Evolutionary conservation across 2,113 vertebrate species (phyloP).

Genomic region (Dicentrarchus labrax): DNA sequence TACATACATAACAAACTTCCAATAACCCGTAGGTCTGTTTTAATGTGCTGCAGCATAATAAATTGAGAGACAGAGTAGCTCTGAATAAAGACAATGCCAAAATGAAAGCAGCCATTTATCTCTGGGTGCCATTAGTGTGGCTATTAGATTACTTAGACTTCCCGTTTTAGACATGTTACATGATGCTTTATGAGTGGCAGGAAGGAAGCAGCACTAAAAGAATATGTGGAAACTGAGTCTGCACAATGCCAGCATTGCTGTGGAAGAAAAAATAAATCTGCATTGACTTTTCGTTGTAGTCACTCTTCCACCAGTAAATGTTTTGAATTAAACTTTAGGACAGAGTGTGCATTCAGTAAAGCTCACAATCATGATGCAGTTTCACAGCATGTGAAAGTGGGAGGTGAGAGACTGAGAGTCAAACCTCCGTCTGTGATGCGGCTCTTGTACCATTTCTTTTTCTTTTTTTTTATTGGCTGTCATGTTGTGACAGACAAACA

Average conservation of each 20-base stretch:
- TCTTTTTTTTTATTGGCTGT: constrained; percentile 29
- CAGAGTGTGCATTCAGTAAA: constrained; percentile 22
- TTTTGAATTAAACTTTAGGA: constrained; percentile 3
- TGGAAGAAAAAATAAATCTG: background rate
- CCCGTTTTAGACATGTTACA: constrained; percentile 53
- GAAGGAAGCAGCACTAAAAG: constrained; percentile 4
- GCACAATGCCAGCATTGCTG: background rate
- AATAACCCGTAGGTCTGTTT: constrained; percentile 1
- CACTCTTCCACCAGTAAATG: background rate
- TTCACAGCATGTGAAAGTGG: constrained; percentile 66
- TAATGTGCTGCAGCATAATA: background rate
- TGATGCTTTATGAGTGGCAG: constrained; percentile 35
- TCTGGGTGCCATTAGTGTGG: constrained; percentile 32
- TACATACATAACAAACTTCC: background rate
- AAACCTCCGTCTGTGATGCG: constrained; percentile 61
- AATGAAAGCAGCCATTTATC: constrained; percentile 47
- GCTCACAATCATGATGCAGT: constrained; percentile 35
- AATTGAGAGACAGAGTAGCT: constrained; percentile 25
- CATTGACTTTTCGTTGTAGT: background rate
- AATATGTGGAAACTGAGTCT: constrained; percentile 9
- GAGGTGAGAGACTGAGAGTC: constrained; percentile 76
- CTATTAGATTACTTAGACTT: constrained; percentile 55
- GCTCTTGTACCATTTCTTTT: constrained; percentile 22
- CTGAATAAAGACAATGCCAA: constrained; percentile 23
- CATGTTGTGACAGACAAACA: constrained; percentile 59